Evolutionary conservation across 2,797 vertebrate genomes (phyloP), one percentile per base, ranked within the genome.

Genomic region (Urocyon cinereoargenteus): DNA sequence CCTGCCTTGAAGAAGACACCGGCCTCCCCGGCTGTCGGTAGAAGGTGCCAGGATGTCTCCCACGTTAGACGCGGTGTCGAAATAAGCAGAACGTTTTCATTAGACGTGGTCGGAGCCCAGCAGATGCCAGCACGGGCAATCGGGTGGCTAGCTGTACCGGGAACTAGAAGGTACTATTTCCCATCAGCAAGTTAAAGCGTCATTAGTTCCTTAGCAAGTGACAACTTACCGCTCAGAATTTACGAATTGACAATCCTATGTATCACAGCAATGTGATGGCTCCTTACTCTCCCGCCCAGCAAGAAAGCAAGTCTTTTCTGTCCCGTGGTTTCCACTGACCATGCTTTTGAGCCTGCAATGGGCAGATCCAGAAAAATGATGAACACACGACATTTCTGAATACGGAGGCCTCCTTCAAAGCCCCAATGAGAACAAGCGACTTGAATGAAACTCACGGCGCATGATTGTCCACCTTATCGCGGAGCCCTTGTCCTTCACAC

Each of bases 131-230:
- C 97, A 98, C 88, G 94, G 96, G 78, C 93, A 93, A 98, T 97
- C 96, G 98, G 98, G 97, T 98, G 98, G 97, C 97, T 98, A 97
- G 95, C 87, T 82, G 83, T 97, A 97, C 88, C 96, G 96, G 98
- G 97, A 98, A 98, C 93, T 97, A 96, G 86, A 98, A 98, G 97
- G 97, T 97, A 96, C 97, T 95, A 95, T 98, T 98, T 98, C 97
- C 97, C 98, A 95, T 97, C 97, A 98, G 98, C 96, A 96, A 98
- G 98, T 98, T 98, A 98, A 98, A 98, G 96, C 97, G 64, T 94
- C 97, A 97, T 98, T 98, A 98, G 97, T 98, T 91, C 90, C 86
- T 97, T 97, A 97, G 97, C 97, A 98, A 97, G 97, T 97, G 97
- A 96, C 98, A 98, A 96, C 93, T 64, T 96, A 97, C 91, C 97